A percentile compares a stretch with the other conserved stretches of the same genome.
Conservation (phyloP, 2,888 invertebrate genomes). For the Melinaea marsaeus region DNA sequence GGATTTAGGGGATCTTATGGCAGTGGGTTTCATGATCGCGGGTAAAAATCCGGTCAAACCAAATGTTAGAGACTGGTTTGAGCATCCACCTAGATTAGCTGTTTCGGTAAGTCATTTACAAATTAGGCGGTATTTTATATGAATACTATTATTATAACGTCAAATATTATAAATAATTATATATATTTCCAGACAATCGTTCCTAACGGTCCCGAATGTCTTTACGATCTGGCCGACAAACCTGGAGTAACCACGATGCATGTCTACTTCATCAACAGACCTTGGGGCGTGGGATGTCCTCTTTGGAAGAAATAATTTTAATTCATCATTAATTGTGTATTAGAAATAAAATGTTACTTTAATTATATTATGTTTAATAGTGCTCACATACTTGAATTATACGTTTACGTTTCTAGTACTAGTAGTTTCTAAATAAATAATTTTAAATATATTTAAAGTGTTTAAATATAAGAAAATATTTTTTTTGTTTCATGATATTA, state of each 20-base stretch:
- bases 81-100: slow-evolving; percentile 33
- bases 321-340: not conserved
- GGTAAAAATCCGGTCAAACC: slow-evolving; percentile 31
- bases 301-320: not conserved
- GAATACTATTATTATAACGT: no score
- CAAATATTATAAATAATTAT: no score
- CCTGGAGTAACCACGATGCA: slow-evolving; percentile 7
- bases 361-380: not conserved
- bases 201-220: slow-evolving; percentile 6
- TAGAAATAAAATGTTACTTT: not conserved
- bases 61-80: slow-evolving; percentile 40
- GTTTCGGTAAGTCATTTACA: slow-evolving; percentile 35
- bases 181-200: not conserved
- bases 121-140: no score
- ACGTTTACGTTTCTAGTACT: no score
- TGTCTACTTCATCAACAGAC: slow-evolving; percentile 10
- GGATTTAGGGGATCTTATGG: slow-evolving; percentile 38
- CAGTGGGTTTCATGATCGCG: slow-evolving; percentile 38
- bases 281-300: slow-evolving; percentile 5
- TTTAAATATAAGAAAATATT: no score
- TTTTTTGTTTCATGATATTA: no score
- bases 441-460: no score
- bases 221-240: not conserved
- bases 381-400: no score
- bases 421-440: no score